A percentile compares a stretch with the other conserved stretches of the same genome.
Conservation (phyloP, 2,797 vertebrate species). For the Hephaestus fuliginosus region DNA sequence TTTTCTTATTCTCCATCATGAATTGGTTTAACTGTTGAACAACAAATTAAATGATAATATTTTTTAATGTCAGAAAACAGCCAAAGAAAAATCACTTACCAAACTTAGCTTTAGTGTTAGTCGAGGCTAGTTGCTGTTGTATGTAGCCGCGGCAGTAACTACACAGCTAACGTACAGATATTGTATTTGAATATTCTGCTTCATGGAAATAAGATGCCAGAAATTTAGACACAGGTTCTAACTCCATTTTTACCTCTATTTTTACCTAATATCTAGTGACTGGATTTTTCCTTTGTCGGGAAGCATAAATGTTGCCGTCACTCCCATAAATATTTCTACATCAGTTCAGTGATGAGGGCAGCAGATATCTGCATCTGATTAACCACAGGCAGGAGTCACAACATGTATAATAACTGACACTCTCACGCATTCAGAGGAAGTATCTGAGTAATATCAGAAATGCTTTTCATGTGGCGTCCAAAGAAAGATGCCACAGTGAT, state of each 20-base stretch:
- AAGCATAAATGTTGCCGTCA: neutral
- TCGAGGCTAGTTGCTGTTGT: neutral
- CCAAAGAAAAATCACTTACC: neutral
- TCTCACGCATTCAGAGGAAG: constrained; percentile 25
- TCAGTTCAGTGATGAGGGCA: neutral
- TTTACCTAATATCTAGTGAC: neutral
- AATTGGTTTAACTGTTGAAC: neutral
- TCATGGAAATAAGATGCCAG: neutral
- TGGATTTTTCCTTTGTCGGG: neutral
- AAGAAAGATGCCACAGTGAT: constrained; percentile 14
- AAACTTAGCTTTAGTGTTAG: neutral
- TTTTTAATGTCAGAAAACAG: neutral
- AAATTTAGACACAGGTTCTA: neutral
- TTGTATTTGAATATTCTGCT: neutral
- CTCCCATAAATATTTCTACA: constrained; percentile 14
- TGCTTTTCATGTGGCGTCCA: constrained; percentile 26
- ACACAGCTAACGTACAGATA: neutral
- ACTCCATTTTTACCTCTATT: neutral
- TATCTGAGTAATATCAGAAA: constrained; percentile 33
- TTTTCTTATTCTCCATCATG: neutral
- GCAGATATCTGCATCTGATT: constrained; percentile 35
- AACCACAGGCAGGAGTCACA: constrained; percentile 8
- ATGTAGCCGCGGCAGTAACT: neutral
- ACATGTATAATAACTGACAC: constrained; percentile 9
- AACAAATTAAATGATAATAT: neutral